Conservation (phyloP, 2,888 invertebrate species). For the Lingula anatina region DNA sequence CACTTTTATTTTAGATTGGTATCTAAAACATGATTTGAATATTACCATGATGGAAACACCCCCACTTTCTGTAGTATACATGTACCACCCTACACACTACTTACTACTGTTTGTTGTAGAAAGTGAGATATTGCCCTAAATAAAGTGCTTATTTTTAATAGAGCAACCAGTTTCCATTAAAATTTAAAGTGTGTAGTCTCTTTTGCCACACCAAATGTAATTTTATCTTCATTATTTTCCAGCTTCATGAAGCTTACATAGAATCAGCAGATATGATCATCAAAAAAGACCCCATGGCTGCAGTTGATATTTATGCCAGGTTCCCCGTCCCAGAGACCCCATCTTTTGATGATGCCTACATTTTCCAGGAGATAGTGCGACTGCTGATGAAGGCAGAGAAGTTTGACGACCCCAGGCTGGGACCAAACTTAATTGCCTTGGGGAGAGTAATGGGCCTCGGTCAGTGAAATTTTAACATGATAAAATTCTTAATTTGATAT, state of each 20-base stretch:
- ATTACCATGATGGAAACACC: too few species aligned
- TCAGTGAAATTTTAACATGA: constrained; percentile 13
- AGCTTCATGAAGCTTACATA: constrained; percentile 51
- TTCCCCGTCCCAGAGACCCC: constrained; percentile 45
- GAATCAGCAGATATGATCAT: constrained; percentile 45
- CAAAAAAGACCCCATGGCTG: constrained; percentile 39
- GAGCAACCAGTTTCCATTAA: too few species aligned
- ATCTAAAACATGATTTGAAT: too few species aligned
- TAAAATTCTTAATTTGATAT: too few species aligned
- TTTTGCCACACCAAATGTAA: too few species aligned
- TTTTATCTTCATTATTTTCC: background rate
- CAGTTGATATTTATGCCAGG: constrained; percentile 47
- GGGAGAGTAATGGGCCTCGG: constrained; percentile 45
- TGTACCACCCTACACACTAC: too few species aligned
- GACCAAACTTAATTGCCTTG: constrained; percentile 41
- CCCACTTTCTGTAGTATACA: too few species aligned
- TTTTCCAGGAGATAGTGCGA: constrained; percentile 47
- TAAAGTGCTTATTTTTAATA: too few species aligned
- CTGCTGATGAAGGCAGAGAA: constrained; percentile 47
- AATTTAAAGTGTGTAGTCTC: too few species aligned
- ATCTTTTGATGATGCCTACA: constrained; percentile 50
- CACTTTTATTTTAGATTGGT: too few species aligned
- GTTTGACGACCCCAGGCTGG: constrained; percentile 45
- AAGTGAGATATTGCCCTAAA: too few species aligned
- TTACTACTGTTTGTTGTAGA: too few species aligned